phyloP scores from a whole-genome alignment of 1,140 invertebrate genomes.

The Calliphora vicina region DNA sequence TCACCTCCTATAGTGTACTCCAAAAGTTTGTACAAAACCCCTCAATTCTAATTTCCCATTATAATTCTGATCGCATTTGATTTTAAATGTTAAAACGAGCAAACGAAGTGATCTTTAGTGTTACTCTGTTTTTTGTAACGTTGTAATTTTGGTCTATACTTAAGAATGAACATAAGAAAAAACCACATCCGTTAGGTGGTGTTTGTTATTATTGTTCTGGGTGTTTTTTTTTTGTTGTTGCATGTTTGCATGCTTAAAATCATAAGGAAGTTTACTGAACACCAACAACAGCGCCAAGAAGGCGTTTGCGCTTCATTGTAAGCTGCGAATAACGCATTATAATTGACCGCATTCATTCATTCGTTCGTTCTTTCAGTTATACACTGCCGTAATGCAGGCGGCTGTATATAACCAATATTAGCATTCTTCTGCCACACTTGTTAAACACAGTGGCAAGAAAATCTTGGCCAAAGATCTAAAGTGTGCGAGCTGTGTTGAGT shows the following conservation, averaged over 20 bases:
- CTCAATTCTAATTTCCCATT: not conserved
- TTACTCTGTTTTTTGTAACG: not conserved
- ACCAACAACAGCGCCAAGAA: slow-evolving; percentile 1
- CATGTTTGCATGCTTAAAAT: slow-evolving; percentile 12
- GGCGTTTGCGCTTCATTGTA: slow-evolving; percentile 19
- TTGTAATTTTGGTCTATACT: not conserved
- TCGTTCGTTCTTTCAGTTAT: not conserved
- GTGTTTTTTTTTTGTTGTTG: not conserved
- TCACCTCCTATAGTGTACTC: too few species aligned
- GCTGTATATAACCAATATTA: not conserved
- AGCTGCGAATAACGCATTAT: slow-evolving; percentile 22
- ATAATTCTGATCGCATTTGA: not conserved
- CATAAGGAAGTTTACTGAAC: not conserved
- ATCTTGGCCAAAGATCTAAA: not conserved
- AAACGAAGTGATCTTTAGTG: not conserved
- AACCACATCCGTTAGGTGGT: slow-evolving; percentile 31
- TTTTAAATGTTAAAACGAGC: not conserved
- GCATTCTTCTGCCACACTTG: not conserved
- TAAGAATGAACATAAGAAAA: not conserved
- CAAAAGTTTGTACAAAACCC: too few species aligned
- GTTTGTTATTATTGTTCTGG: not conserved
- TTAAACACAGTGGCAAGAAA: not conserved
- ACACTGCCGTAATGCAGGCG: not conserved
- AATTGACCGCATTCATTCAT: slow-evolving; percentile 32
- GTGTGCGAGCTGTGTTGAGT: too few species aligned